Evolutionary conservation across 2,113 vertebrate species (phyloP).

Genomic region (Aythya baeri): DNA sequence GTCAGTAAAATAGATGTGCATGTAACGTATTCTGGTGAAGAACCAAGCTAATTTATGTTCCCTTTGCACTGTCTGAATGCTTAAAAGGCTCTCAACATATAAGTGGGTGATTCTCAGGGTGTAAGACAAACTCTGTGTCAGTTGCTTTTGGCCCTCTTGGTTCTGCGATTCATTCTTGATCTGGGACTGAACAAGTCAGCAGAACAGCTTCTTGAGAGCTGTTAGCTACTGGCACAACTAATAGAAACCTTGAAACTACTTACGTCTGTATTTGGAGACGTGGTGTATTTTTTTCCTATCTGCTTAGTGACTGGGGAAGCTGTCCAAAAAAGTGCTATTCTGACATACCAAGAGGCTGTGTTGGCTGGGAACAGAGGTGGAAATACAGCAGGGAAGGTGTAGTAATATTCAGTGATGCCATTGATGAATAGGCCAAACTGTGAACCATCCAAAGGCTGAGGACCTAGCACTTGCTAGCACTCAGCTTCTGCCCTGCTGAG

Average conservation of each 20-base stretch:
- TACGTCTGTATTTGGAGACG: accelerated
- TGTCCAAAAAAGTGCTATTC: background rate
- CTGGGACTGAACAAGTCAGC: background rate
- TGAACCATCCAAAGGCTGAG: background rate
- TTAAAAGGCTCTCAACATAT: background rate
- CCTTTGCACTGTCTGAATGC: background rate
- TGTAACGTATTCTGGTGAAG: background rate
- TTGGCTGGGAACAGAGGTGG: background rate
- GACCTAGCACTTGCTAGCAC: background rate
- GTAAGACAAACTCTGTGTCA: background rate
- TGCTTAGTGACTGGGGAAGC: background rate
- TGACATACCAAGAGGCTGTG: background rate
- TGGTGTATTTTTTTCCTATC: background rate
- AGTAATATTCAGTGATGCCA: background rate
- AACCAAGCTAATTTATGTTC: background rate
- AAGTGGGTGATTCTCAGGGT: background rate
- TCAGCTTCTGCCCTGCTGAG: background rate
- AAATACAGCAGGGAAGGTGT: background rate
- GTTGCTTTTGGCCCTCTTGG: background rate
- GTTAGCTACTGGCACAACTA: background rate
- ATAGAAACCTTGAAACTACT: background rate
- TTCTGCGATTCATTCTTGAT: background rate
- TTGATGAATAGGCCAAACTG: background rate
- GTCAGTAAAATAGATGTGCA: background rate
- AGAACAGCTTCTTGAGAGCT: background rate